Evolutionary conservation across 2,797 vertebrate species (phyloP).

Genomic region (Notoglanidium macrostoma): DNA sequence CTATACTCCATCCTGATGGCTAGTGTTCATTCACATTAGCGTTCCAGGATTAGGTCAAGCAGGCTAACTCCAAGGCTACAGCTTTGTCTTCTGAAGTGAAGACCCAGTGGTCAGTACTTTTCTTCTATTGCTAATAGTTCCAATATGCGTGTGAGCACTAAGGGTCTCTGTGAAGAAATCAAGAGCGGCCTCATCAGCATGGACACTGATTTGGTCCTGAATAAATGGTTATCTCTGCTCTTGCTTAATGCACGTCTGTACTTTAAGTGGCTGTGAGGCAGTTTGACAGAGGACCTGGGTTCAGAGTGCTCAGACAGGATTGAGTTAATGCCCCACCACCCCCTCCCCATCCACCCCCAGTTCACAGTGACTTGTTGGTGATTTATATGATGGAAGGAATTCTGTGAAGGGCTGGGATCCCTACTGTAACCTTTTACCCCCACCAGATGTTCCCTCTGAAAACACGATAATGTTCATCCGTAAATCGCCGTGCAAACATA

Average conservation of each 20-base stretch:
- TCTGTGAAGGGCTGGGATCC: constrained; percentile 76
- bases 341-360: constrained; percentile 61
- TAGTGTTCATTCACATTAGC: constrained; percentile 55
- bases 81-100: constrained; percentile 24
- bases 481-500: constrained; percentile 79
- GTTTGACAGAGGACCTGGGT: constrained; percentile 60
- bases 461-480: constrained; percentile 79
- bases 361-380: constrained; percentile 76
- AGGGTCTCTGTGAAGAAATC: constrained; percentile 17
- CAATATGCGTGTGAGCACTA: not conserved
- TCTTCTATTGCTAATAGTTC: constrained; percentile 3
- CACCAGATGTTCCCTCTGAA: constrained; percentile 82
- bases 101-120: constrained; percentile 39
- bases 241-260: constrained; percentile 47
- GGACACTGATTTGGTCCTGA: constrained; percentile 30
- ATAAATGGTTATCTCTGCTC: constrained; percentile 26
- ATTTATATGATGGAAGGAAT: constrained; percentile 87
- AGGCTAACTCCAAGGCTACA: constrained; percentile 28
- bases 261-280: constrained; percentile 48
- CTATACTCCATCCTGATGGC: constrained; percentile 52
- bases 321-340: constrained; percentile 71
- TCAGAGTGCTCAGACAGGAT: constrained; percentile 68
- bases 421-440: constrained; percentile 82
- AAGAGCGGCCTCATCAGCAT: not conserved
- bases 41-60: constrained; percentile 36